These are phyloP conservation scores for Sardina pilchardus DNA, from an alignment of 2,113 vertebrate species.

Conservation along the genomic window DNA sequence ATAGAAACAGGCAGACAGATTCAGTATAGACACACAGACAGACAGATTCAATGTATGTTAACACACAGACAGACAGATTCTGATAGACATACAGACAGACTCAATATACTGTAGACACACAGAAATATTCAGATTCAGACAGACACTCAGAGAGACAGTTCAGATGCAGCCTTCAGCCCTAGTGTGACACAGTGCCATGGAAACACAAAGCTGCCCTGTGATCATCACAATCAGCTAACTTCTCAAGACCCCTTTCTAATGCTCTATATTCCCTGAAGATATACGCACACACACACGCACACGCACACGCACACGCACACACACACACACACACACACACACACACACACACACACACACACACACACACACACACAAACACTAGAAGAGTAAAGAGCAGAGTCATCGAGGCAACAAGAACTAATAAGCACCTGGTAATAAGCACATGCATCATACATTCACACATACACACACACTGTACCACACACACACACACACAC, in stretches of 20 bases:
- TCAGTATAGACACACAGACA: neutral
- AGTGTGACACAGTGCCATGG: neutral
- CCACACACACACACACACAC: constrained; percentile 7
- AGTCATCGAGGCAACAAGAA: no score
- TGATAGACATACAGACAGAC: neutral
- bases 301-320: neutral
- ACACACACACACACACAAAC: neutral
- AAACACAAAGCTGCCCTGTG: neutral
- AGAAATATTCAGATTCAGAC: no score
- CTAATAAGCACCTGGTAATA: no score
- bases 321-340: neutral
- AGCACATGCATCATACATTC: neutral
- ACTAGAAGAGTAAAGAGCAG: neutral
- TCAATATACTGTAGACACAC: no score
- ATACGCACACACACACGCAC: neutral
- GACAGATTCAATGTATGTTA: no score
- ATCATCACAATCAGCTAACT: no score
- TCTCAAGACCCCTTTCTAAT: neutral
- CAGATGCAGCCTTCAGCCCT: no score
- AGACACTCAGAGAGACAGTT: no score
- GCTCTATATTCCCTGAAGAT: neutral
- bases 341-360: constrained; percentile 2
- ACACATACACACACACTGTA: neutral
- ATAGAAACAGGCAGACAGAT: neutral
- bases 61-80: neutral